These are phyloP conservation scores for human (Homo sapiens) DNA, from an alignment of 2,113 vertebrate genomes.

Conservation along the genomic window DNA sequence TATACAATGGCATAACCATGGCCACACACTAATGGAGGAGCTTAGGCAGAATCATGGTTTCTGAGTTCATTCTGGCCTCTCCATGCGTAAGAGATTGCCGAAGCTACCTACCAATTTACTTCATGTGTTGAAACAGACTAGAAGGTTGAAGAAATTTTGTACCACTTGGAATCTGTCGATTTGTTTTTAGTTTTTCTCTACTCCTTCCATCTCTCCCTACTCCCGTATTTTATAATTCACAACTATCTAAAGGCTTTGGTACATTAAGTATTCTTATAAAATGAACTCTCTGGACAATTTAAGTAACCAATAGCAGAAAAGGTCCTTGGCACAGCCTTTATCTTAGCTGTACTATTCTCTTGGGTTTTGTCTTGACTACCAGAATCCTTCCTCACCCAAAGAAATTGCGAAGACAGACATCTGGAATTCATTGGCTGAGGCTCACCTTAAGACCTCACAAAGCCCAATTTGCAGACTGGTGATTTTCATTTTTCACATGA, in stretches of 20 bases:
- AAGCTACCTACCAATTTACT: neutral
- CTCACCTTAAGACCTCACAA: neutral
- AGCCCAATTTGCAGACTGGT: neutral
- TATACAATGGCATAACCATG: neutral
- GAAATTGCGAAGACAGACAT: neutral
- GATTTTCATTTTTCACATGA: neutral
- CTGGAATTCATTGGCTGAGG: neutral
- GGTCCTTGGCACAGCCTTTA: neutral
- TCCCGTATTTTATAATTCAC: neutral
- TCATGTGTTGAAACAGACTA: neutral
- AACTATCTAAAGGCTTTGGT: neutral
- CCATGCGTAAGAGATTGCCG: neutral
- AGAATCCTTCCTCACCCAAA: neutral
- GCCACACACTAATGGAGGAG: neutral
- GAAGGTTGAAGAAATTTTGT: neutral
- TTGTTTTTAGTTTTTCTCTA: neutral
- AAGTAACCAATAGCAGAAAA: neutral
- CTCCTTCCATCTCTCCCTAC: neutral
- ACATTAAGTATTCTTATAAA: neutral
- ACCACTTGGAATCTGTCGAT: neutral
- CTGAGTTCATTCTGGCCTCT: neutral
- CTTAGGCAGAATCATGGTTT: neutral
- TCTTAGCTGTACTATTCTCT: neutral
- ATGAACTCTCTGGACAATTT: neutral
- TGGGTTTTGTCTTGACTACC: neutral